Evolutionary conservation across 2,113 vertebrate genomes (phyloP), one percentile per base, ranked within the genome.

Genomic region (Corythoichthys haematopterus): DNA sequence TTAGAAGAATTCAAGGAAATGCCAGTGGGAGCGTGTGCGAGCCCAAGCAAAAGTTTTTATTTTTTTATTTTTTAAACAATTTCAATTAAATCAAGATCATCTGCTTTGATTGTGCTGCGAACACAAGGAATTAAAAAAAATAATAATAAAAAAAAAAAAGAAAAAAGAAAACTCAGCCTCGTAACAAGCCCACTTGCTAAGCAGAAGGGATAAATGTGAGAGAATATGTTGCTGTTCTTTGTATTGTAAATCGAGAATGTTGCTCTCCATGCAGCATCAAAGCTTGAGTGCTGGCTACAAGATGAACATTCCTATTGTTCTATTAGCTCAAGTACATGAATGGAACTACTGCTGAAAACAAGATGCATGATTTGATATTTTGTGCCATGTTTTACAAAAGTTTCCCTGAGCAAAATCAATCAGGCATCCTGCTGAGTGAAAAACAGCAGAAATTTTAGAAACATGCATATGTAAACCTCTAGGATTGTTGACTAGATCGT

Each of bases 181-280:
- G 56, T 57, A 64, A 72, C 59, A 56, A 65, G 75, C 38, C 36
- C 36, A 4, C 57, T 81, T 46, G 16, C 11, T 72, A 70, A 83
- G 84, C 78, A 82, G 76, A 83, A 80, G 45, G 35, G 70, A 69
- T 71, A 85, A 72, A 82, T 74, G 56, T 64, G 76, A 71, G 38
- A 76, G 20, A 64, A 51, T 74, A 13, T 60, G 28, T 52, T 68
- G 47, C 40, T 60, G 36, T 76, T 58, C 47, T 64, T 53, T 38
- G 38, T 40, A 43, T 35, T 62, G 28, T 63, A 59, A 59, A 16
- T 66, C 64, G 56, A 56, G 65, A 43, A 52, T 40, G 33, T 64
- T 20, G 66, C 7, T 50, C 53, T 40, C 37, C 14, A 67, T 45
- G 13, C 48, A 35, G 36, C 72, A 72, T 74, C 71, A 75, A 77